A percentile compares a stretch with the other conserved stretches of the same genome.
Evolutionary conservation across 2,888 invertebrate species (phyloP).

Genomic region (Ernsta delagoae): DNA sequence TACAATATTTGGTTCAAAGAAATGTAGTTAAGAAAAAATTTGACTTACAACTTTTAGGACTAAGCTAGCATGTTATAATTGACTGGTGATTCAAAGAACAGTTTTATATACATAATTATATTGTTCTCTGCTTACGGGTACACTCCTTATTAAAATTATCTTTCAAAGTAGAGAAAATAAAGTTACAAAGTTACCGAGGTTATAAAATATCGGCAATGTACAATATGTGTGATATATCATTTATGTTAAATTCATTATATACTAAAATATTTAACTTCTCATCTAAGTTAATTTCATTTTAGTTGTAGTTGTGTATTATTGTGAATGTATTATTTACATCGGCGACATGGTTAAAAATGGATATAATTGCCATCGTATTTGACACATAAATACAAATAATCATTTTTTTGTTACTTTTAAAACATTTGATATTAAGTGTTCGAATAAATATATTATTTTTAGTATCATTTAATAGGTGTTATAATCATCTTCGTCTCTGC

Average conservation of each 20-base stretch:
- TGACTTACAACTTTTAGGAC: slow-evolving; percentile 7
- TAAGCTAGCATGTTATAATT: slow-evolving; percentile 6
- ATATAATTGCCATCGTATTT: background rate
- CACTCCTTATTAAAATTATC: slow-evolving; percentile 2
- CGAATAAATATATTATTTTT: slow-evolving; percentile 7
- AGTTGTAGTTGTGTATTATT: slow-evolving; percentile 50
- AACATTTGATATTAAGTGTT: slow-evolving; percentile 7
- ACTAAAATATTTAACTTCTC: slow-evolving; percentile 74
- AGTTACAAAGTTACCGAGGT: slow-evolving; percentile 18
- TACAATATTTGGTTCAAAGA: slow-evolving; percentile 4
- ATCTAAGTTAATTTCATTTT: slow-evolving; percentile 73
- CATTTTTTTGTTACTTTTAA: too few relatives aligned
- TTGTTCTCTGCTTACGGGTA: background rate
- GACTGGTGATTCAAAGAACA: background rate
- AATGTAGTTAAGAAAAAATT: slow-evolving; percentile 9
- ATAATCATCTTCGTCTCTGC: background rate
- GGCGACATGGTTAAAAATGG: slow-evolving; percentile 34
- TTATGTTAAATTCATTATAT: slow-evolving; percentile 39
- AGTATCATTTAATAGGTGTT: background rate
- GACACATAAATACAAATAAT: too few relatives aligned
- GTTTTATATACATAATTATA: background rate
- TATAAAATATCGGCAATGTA: slow-evolving; percentile 33
- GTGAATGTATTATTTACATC: slow-evolving; percentile 48
- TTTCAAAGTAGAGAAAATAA: slow-evolving; percentile 11
- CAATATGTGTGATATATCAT: slow-evolving; percentile 40